Percentiles rank a stretch among this genome's conserved stretches.
phyloP scores from a whole-genome alignment of 2,888 invertebrate species.

The Agonopterix alstromeriana region DNA sequence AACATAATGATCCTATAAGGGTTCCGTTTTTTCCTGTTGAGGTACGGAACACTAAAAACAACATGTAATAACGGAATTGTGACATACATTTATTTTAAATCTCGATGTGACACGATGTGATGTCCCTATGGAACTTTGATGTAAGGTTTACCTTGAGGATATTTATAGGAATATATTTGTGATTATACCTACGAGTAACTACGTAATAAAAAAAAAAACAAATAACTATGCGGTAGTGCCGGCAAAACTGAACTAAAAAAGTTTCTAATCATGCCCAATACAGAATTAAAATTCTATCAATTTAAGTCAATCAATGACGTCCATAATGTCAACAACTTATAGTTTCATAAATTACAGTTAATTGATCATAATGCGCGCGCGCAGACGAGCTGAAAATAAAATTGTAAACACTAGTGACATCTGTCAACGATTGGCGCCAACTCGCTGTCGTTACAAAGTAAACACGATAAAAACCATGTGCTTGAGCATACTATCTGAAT shows the following conservation, averaged over 20 bases:
- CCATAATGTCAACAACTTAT: background rate
- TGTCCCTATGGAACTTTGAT: too few relatives aligned
- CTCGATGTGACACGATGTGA: too few relatives aligned
- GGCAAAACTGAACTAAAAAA: background rate
- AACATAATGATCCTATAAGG: too few relatives aligned
- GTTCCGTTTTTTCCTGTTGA: too few relatives aligned
- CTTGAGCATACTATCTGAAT: too few relatives aligned
- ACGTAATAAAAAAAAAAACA: background rate
- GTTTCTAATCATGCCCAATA: too few relatives aligned
- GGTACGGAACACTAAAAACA: too few relatives aligned
- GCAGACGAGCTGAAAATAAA: conserved; percentile 1
- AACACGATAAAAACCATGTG: background rate
- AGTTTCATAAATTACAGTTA: background rate
- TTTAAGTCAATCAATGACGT: background rate
- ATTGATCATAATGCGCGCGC: background rate
- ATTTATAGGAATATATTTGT: too few relatives aligned
- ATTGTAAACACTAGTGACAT: conserved; percentile 5
- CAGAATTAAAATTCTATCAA: background rate
- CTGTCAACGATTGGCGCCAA: conserved; percentile 1
- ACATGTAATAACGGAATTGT: too few relatives aligned
- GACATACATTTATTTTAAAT: too few relatives aligned
- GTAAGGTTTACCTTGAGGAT: too few relatives aligned
- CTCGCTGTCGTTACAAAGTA: background rate
- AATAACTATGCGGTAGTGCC: background rate
- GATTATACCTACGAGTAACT: too few relatives aligned